Percentiles rank a stretch among this genome's conserved stretches.
Conservation (phyloP, 2,888 invertebrate genomes). For the Amblyteles armatorius region DNA sequence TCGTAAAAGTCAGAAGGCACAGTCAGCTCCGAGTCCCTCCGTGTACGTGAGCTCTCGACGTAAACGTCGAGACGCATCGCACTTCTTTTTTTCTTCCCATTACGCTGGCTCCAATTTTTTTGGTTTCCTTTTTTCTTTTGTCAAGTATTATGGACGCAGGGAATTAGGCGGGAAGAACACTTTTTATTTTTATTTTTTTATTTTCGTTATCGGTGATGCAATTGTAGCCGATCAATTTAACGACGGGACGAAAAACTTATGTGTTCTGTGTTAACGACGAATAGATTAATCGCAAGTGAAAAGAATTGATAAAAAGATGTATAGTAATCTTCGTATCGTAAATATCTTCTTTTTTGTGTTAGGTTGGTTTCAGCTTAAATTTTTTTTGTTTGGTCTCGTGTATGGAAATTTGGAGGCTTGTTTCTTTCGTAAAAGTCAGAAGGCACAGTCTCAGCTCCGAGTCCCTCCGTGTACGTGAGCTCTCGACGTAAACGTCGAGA, state of each 20-base stretch:
- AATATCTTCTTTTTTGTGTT: too few relatives aligned
- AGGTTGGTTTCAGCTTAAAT: too few relatives aligned
- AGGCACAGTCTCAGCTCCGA: constrained; percentile 2
- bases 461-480: constrained; percentile 47
- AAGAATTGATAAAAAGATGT: too few relatives aligned
- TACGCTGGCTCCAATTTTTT: background rate
- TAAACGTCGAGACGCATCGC: constrained; percentile 53
- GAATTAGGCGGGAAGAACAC: background rate
- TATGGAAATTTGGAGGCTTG: background rate
- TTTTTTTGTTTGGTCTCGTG: too few relatives aligned
- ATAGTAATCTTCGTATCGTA: too few relatives aligned
- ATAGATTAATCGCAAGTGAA: too few relatives aligned
- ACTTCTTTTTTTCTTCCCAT: constrained; percentile 19
- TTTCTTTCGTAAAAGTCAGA: constrained; percentile 53
- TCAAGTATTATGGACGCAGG: background rate
- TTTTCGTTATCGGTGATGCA: too few relatives aligned
- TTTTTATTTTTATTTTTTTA: background rate
- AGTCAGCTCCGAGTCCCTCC: background rate
- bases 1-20: constrained; percentile 50
- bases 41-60: constrained; percentile 56
- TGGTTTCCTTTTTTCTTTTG: background rate
- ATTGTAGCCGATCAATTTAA: too few relatives aligned
- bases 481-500: constrained; percentile 57
- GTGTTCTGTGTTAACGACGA: too few relatives aligned
- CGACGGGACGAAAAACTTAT: too few relatives aligned